A percentile compares a stretch with the other conserved stretches of the same genome.
Conservation (phyloP, 2,888 invertebrate genomes). For the Aspidapion aeneum region DNA sequence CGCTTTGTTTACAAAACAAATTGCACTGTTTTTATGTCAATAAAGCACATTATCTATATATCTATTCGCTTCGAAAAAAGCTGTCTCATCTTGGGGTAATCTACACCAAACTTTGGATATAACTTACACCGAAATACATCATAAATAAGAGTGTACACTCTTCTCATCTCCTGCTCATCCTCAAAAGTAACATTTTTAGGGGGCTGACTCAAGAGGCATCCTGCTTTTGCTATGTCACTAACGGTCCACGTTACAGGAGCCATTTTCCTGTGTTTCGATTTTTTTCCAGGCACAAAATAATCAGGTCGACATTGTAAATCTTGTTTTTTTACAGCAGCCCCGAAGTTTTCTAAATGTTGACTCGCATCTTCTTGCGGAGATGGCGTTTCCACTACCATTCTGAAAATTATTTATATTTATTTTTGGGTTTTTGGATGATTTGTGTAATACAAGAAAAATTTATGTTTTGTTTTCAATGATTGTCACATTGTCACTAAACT, state of each 20-base stretch:
- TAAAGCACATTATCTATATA: no score
- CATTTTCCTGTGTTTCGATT: conserved; percentile 14
- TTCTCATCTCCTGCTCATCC: conserved; percentile 70
- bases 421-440: neutral
- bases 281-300: neutral
- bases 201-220: conserved; percentile 52
- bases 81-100: no score
- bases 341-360: neutral
- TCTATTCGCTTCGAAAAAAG: no score
- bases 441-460: neutral
- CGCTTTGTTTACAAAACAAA: no score
- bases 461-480: no score
- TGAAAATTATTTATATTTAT: neutral
- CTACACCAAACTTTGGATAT: no score
- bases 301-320: conserved; percentile 7
- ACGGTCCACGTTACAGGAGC: conserved; percentile 45
- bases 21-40: no score
- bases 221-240: conserved; percentile 55
- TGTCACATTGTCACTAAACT: neutral
- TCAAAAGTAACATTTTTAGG: conserved; percentile 51
- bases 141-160: conserved; percentile 69
- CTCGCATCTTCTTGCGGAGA: neutral
- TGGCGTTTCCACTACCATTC: conserved; percentile 29
- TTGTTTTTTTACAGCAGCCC: conserved; percentile 5
- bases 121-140: conserved; percentile 71